Conservation (phyloP, 2,888 invertebrate genomes). For the Acanthosepion esculentum region DNA sequence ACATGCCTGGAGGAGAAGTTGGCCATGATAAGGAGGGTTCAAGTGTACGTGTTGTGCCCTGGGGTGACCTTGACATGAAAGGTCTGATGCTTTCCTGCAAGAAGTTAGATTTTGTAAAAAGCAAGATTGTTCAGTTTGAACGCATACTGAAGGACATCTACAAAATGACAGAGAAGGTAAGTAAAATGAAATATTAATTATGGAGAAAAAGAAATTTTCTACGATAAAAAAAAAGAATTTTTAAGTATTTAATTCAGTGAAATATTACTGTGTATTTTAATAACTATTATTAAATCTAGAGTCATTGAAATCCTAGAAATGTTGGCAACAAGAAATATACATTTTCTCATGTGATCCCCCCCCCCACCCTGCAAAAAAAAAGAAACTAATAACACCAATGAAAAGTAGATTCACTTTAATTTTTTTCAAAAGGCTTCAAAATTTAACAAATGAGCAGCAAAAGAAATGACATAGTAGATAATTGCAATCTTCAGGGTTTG, state of each 20-base stretch:
- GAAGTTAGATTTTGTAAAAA: constrained; percentile 71
- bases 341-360: too few species aligned
- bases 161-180: constrained; percentile 70
- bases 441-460: too few species aligned
- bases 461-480: too few species aligned
- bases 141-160: constrained; percentile 68
- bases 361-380: too few species aligned
- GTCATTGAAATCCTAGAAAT: too few species aligned
- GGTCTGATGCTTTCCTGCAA: constrained; percentile 72
- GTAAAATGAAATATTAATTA: not conserved
- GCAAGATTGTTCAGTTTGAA: constrained; percentile 72
- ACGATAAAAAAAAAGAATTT: not conserved
- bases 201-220: not conserved
- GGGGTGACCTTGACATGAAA: constrained; percentile 74
- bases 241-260: not conserved
- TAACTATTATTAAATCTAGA: not conserved
- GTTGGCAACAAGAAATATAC: too few species aligned
- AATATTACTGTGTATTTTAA: not conserved
- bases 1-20: constrained; percentile 72
- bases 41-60: constrained; percentile 70
- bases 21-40: constrained; percentile 73
- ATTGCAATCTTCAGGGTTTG: too few species aligned
- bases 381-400: too few species aligned
- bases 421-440: too few species aligned
- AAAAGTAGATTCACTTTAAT: too few species aligned